phyloP scores from a whole-genome alignment of 2,888 invertebrate species.

The Blera fallax region DNA sequence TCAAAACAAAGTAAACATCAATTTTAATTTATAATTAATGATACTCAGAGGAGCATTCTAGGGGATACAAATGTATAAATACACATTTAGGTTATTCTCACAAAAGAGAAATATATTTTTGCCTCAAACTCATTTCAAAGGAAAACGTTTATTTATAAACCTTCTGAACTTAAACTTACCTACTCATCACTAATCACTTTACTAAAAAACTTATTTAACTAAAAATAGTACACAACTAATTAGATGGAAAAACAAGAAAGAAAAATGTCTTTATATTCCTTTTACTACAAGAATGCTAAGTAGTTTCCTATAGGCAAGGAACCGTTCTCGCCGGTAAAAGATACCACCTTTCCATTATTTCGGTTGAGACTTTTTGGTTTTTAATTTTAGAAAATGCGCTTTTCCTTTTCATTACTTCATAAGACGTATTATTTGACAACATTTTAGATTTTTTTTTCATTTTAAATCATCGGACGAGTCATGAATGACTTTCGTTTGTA shows the following conservation, averaged over 20 bases:
- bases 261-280: neutral
- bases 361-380: neutral
- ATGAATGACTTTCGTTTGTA: neutral
- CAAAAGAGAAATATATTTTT: neutral
- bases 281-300: constrained; percentile 4
- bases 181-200: constrained; percentile 30
- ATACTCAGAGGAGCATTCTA: neutral
- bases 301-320: neutral
- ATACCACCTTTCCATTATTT: too few relatives aligned
- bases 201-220: constrained; percentile 32
- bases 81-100: neutral
- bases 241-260: constrained; percentile 15
- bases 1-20: constrained; percentile 2
- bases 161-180: constrained; percentile 29
- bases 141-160: constrained; percentile 31
- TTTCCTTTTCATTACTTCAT: neutral
- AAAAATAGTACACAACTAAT: constrained; percentile 43
- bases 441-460: neutral
- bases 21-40: constrained; percentile 30
- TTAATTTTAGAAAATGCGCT: neutral
- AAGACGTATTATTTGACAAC: neutral
- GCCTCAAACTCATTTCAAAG: neutral
- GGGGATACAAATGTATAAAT: neutral
- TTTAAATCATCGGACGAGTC: neutral
- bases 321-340: neutral